phyloP scores from a whole-genome alignment of 1,140 invertebrate genomes.

The Brachionus rubens region DNA sequence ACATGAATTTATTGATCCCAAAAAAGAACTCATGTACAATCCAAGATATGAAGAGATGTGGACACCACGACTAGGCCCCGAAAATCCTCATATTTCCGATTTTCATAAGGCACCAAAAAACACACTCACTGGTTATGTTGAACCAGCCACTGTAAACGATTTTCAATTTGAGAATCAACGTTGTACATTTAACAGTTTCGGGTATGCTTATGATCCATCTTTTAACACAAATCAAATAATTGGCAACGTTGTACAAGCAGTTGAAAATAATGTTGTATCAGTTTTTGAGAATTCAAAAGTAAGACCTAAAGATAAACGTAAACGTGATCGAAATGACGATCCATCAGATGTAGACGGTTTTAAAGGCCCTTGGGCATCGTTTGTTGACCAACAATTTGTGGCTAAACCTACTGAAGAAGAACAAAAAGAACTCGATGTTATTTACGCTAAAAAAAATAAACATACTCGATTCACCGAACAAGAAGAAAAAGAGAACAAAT shows the following conservation, averaged over 20 bases:
- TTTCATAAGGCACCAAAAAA: constrained; percentile 79
- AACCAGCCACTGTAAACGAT: constrained; percentile 87
- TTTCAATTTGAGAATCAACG: constrained; percentile 98
- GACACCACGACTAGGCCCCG: constrained; percentile 79
- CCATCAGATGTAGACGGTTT: constrained; percentile 89
- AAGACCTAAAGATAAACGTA: constrained; percentile 34
- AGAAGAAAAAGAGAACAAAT: constrained; percentile 67
- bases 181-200: constrained; percentile 84
- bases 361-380: constrained; percentile 93
- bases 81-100: constrained; percentile 70
- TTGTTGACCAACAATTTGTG: constrained; percentile 80
- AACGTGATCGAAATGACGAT: constrained; percentile 60
- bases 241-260: not conserved
- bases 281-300: constrained; percentile 7
- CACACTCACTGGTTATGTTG: constrained; percentile 89
- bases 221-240: constrained; percentile 39
- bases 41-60: constrained; percentile 92
- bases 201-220: constrained; percentile 58
- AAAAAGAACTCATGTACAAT: constrained; percentile 75
- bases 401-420: constrained; percentile 83
- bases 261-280: not conserved
- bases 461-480: constrained; percentile 74
- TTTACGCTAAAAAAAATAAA: constrained; percentile 74
- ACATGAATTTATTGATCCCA: not conserved
- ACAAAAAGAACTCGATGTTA: constrained; percentile 85